A percentile compares a stretch with the other conserved stretches of the same genome.
Evolutionary conservation across 2,113 vertebrate species (phyloP).

Genomic region (Merops nubicus): DNA sequence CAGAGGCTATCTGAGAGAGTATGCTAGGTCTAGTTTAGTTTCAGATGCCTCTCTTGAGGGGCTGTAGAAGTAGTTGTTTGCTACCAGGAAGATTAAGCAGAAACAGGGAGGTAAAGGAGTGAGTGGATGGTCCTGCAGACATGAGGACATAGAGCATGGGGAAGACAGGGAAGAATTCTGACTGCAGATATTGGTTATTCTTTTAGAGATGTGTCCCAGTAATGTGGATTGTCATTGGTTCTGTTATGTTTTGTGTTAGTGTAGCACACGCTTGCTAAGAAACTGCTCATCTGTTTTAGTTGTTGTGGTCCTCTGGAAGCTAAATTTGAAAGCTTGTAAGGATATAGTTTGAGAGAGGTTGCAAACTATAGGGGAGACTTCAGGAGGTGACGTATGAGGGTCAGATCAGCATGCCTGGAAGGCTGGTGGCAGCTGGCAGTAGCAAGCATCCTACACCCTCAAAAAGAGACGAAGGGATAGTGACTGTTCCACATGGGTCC

Average conservation of each 20-base stretch:
- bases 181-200: background rate
- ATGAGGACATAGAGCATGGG: background rate
- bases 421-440: background rate
- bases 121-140: background rate
- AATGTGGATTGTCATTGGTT: background rate
- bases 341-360: background rate
- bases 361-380: background rate
- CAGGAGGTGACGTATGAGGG: fast-evolving
- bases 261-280: background rate
- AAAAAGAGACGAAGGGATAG: background rate
- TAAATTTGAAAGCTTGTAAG: background rate
- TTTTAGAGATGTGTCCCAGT: background rate
- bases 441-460: background rate
- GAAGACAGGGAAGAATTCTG: background rate
- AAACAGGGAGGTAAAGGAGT: background rate
- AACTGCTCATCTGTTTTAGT: background rate
- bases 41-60: background rate
- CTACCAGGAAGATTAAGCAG: background rate
- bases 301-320: background rate
- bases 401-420: background rate
- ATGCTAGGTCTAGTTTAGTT: background rate
- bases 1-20: background rate
- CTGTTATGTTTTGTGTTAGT: background rate
- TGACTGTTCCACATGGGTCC: background rate
- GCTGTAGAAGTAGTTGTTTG: background rate